These are phyloP conservation scores for Cerastis leucographa DNA, from an alignment of 2,888 invertebrate species.

Conservation along the genomic window DNA sequence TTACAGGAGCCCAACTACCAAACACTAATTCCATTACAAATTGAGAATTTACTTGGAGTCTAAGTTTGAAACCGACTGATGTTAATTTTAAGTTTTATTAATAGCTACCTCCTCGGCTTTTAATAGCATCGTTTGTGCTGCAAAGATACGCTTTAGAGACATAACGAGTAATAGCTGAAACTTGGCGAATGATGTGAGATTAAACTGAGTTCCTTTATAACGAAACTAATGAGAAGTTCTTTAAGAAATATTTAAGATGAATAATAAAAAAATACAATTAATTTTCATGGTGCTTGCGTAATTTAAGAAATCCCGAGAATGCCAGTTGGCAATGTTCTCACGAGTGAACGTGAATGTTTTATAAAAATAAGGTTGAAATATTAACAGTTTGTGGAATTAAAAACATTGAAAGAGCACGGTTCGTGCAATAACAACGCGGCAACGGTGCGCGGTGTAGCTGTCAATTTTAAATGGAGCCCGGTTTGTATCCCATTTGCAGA, in stretches of 20 bases:
- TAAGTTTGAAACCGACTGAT: conserved; percentile 68
- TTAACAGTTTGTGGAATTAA: conserved; percentile 2
- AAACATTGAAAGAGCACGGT: neutral
- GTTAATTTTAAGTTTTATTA: conserved; percentile 70
- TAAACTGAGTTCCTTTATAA: neutral
- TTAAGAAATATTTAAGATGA: neutral
- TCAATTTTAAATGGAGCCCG: conserved; percentile 10
- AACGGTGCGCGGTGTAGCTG: neutral
- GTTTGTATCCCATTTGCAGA: neutral
- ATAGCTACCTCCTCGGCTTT: conserved; percentile 23
- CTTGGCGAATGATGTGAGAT: conserved; percentile 6
- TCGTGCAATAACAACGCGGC: neutral
- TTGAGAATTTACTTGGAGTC: conserved; percentile 64
- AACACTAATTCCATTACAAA: conserved; percentile 65
- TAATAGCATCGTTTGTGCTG: conserved; percentile 14
- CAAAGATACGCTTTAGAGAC: conserved; percentile 10
- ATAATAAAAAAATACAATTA: neutral
- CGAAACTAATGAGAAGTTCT: neutral
- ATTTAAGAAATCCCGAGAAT: conserved; percentile 5
- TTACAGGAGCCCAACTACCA: conserved; percentile 44
- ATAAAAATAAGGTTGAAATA: conserved; percentile 14
- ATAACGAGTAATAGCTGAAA: neutral
- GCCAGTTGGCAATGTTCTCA: conserved; percentile 7
- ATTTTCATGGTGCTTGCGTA: neutral
- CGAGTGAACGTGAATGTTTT: neutral